Evolutionary conservation across 2,797 vertebrate genomes (phyloP), one percentile per base, ranked within the genome.

Genomic region (Cirrhinus molitorella): DNA sequence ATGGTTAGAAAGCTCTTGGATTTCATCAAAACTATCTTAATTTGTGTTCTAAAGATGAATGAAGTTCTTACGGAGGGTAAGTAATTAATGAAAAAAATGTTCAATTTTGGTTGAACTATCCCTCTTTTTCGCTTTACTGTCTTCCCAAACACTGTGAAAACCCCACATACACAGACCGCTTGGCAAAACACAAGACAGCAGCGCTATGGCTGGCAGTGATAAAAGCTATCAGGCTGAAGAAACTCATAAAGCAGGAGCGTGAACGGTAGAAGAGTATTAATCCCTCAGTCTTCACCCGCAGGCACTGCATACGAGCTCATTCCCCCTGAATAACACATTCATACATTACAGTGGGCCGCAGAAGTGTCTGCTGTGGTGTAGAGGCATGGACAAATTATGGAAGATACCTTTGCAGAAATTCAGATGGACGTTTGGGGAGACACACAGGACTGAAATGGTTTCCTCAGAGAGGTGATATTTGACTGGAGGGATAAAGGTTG

Each of bases 121-220:
- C 37, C 37, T 9, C 34, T 37, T 5, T 37, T 37, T 74, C 34
- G 45, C 70, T 67, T 51, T 34, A 49, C 6, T 49, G 7, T 45
- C 37, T 57, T 71, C 70, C 40, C 17, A 4, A 37, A 43, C 63
- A 51, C 25, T 3, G 5, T 68, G 40, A 67, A 45, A 40, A 79
- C 40, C 47, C 65, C 49, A 53, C 61, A 55, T 49, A 37, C n/a
- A 70, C 9, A 78, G 25, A 84, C 12, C 2, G n/a, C 43, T 75
- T 57, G 75, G 34, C 25, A 68, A 67, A 37, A 40, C 34, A 78
- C 51, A 85, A 80, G 49, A 71, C 59, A 61, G 31, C 66, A 34
- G 59, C 2, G 49, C 70, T 85, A 63, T 83, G 87, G 51, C 43
- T 83, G 83, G 82, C 85, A 83, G 83, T 88, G 87, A 84, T 86